Evolutionary conservation across 2,113 vertebrate genomes (phyloP).

Genomic region (Alligator sinensis): DNA sequence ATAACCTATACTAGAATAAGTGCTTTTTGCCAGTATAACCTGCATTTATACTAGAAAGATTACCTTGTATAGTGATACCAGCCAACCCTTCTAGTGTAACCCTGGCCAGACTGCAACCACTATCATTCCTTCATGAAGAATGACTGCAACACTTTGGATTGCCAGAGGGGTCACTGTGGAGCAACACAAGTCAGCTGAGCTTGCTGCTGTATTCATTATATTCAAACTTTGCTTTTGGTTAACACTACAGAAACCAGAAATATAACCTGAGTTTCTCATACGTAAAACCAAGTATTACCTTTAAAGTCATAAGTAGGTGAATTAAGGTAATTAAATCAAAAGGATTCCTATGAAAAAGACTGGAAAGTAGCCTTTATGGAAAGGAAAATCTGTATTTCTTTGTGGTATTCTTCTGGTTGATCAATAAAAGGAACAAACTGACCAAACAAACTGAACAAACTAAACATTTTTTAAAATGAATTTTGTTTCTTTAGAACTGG

Average conservation of each 20-base stretch:
- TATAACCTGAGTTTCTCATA: not conserved
- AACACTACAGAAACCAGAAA: not conserved
- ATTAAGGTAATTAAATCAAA: too few relatives aligned
- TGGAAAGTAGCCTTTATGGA: not conserved
- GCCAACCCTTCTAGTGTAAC: not conserved
- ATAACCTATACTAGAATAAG: not conserved
- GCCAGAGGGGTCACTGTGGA: not conserved
- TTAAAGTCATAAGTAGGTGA: not conserved
- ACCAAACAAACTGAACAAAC: not conserved
- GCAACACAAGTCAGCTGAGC: not conserved
- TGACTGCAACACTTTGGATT: not conserved
- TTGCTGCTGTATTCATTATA: not conserved
- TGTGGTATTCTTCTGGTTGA: not conserved
- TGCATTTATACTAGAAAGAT: not conserved
- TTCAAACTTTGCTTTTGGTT: not conserved
- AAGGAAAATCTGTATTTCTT: not conserved
- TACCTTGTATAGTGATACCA: not conserved
- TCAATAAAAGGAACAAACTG: not conserved
- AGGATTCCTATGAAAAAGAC: not conserved
- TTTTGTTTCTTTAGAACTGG: too few relatives aligned
- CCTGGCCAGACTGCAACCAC: fast-evolving
- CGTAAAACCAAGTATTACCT: not conserved
- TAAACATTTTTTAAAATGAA: not conserved
- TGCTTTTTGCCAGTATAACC: too few relatives aligned
- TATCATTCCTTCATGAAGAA: not conserved